A percentile compares a stretch with the other conserved stretches of the same genome.
These are phyloP conservation scores for Lepidonotus clava DNA, from an alignment of 2,888 invertebrate species.

Conservation along the genomic window DNA sequence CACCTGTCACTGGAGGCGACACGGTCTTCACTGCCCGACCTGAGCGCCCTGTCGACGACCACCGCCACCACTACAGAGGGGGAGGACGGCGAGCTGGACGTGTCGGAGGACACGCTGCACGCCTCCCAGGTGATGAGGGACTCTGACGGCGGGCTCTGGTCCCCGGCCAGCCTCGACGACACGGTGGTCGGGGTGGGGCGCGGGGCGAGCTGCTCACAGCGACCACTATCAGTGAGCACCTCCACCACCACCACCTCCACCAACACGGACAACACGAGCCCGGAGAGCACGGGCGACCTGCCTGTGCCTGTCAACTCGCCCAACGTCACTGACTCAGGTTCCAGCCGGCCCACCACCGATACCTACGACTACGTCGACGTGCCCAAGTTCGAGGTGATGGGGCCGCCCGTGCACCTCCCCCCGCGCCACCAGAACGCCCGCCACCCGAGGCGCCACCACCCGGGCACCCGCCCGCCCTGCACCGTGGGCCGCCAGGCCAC, in stretches of 20 bases:
- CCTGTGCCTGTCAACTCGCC: constrained; percentile 64
- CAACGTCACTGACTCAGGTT: constrained; percentile 64
- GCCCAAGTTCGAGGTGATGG: constrained; percentile 35
- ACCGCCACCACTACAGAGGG: not conserved
- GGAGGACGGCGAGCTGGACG: constrained; percentile 31
- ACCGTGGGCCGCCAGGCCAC: constrained; percentile 10
- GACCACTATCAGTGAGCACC: constrained; percentile 58
- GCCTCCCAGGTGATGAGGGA: constrained; percentile 38
- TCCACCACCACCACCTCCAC: constrained; percentile 55
- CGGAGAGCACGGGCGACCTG: constrained; percentile 53
- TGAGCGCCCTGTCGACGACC: constrained; percentile 57
- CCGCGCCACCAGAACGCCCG: not conserved
- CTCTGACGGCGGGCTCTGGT: constrained; percentile 36
- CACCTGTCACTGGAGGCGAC: constrained; percentile 62
- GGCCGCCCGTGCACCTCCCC: not conserved
- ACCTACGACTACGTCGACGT: constrained; percentile 63
- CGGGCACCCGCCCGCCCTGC: constrained; percentile 26
- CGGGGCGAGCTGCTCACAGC: not conserved
- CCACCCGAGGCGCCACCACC: constrained; percentile 1
- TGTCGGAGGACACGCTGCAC: constrained; percentile 49
- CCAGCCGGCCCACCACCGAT: constrained; percentile 62
- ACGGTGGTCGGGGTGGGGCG: constrained; percentile 39
- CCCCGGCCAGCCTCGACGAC: constrained; percentile 45
- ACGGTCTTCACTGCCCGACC: constrained; percentile 62
- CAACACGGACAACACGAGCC: constrained; percentile 58